phyloP scores from a whole-genome alignment of 2,888 invertebrate genomes.

The Operophtera brumata region DNA sequence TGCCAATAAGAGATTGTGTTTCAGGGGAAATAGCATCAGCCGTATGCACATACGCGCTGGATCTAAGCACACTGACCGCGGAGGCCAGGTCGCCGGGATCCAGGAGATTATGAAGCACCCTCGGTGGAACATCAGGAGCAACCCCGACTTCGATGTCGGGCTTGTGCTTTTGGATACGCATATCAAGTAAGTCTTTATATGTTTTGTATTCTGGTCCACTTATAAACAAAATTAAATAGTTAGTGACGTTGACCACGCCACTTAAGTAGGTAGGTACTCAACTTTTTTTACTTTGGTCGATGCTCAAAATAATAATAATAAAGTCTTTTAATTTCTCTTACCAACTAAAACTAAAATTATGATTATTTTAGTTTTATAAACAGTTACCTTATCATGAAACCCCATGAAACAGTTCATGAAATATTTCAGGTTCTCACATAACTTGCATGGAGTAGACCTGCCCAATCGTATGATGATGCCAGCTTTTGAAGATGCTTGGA shows the following conservation, averaged over 20 bases:
- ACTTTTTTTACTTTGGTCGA: no score
- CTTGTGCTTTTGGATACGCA: conserved; percentile 51
- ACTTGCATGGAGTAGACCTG: conserved; percentile 58
- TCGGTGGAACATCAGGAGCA: conserved; percentile 55
- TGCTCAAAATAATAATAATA: no score
- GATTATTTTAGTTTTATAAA: no score
- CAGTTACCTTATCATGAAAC: no score
- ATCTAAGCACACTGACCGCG: conserved; percentile 50
- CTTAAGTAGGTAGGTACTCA: no score
- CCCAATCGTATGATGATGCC: conserved; percentile 67
- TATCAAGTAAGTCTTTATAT: conserved; percentile 44
- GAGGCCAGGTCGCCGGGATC: conserved; percentile 57
- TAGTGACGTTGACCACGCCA: no score
- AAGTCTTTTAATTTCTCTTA: no score
- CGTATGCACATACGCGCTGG: conserved; percentile 58
- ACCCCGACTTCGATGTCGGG: conserved; percentile 63
- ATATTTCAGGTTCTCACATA: conserved; percentile 56
- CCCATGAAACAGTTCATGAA: no score
- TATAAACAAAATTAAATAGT: no score
- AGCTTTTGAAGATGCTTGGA: conserved; percentile 66
- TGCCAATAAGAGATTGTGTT: background rate
- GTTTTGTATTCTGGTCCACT: background rate
- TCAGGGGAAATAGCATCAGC: conserved; percentile 50
- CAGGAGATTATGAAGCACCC: conserved; percentile 66
- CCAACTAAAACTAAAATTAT: no score